Base-by-base conservation (phyloP, 2,113 vertebrate species). In the Thryonomys swinderianus region DNA sequence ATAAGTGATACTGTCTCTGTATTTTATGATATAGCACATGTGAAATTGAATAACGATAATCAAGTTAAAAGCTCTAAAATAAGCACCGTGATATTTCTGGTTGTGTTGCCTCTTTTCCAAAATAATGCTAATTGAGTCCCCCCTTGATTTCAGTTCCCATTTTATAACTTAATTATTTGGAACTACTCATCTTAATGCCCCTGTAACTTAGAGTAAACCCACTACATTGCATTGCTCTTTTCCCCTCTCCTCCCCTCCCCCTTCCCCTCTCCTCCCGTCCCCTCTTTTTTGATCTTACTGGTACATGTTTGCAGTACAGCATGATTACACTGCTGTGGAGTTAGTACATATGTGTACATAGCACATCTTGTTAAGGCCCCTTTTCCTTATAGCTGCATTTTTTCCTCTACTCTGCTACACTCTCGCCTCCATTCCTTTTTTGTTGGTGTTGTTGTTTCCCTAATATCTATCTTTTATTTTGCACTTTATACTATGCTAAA, bases 91-190 rank as follows among this genome's bases (percentile, higher is more conserved):
- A 11, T 17, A 3, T 30, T 57, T 64, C 78, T 53, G 62, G 37
- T 9, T 32, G 32, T 37, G 80, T 6, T 53, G 5, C 66, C 74
- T 66, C 71, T 91, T 83, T 73, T 73, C 51, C 18, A 53, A 21
- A 73, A 34, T 83, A 79, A 81, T 53, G 34, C 14, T 42, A 88
- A 71, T 18, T 67, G 51, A 90, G 17, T 13, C 53, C n/a, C 45
- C 42, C 12, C 5, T 17, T 84, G 88, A 42, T 76, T 92, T 81
- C 34, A 23, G 37, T 21, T 81, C 59, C 80, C 34, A 0, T 90
- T 96, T 94, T 93, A 64, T 91, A 88, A 83, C 66, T 90, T 81
- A 59, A 87, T 74, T 67, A 67, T 95, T n/a, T 66, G 14, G 27
- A 89, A 90, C 42, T 79, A 4, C 45, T 88, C 81, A 3, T n/a